Evolutionary conservation across 2,113 vertebrate genomes (phyloP).

Genomic region (Hepsetus odoe): DNA sequence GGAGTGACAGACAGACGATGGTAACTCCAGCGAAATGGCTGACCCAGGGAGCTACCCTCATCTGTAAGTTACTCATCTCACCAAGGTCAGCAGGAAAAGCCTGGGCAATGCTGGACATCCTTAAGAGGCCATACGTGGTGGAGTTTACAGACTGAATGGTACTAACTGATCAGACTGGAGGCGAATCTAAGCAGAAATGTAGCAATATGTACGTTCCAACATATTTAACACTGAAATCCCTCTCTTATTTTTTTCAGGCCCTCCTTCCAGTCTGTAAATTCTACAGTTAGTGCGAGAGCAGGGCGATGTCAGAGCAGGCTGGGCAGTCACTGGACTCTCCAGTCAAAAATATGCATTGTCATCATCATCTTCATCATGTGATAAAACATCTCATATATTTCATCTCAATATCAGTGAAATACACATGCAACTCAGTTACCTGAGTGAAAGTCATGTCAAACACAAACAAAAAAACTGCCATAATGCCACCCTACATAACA

Average conservation of each 20-base stretch:
- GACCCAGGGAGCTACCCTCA: conserved; percentile 57
- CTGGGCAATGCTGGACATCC: conserved; percentile 37
- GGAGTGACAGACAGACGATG: conserved; percentile 69
- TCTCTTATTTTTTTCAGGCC: not conserved
- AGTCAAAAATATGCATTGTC: not conserved
- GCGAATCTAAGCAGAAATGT: not conserved
- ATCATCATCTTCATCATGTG: conserved; percentile 2
- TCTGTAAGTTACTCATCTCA: conserved; percentile 68
- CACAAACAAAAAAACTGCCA: conserved; percentile 49
- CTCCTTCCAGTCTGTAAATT: conserved; percentile 62
- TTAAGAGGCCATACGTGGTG: conserved; percentile 21
- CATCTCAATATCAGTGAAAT: conserved; percentile 34
- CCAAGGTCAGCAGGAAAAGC: conserved; percentile 40
- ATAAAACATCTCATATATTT: conserved; percentile 37
- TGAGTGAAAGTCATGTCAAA: conserved; percentile 26
- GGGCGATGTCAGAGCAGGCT: conserved; percentile 56
- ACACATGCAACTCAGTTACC: conserved; percentile 46
- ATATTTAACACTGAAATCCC: not conserved
- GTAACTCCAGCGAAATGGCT: conserved; percentile 63
- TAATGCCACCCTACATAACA: conserved; percentile 69
- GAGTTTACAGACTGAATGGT: conserved; percentile 63
- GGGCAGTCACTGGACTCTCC: conserved; percentile 63
- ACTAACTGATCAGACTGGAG: not conserved
- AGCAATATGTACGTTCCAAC: not conserved
- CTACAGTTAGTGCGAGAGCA: conserved; percentile 55